Evolutionary conservation across 2,888 invertebrate genomes (phyloP).

Genomic region (Aphrophora alni): DNA sequence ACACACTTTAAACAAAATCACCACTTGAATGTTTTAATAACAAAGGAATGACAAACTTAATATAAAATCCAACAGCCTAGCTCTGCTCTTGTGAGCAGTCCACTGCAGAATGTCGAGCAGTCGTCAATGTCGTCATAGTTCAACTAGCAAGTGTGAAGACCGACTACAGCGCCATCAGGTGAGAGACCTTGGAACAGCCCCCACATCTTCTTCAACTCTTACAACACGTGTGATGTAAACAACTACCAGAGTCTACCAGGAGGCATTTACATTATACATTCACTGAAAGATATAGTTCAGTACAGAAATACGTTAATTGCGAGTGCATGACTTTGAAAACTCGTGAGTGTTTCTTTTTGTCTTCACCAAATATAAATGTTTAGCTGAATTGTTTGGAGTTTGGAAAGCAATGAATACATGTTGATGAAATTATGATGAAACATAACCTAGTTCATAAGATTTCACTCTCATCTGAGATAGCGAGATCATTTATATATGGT

Average conservation of each 20-base stretch:
- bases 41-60: background rate
- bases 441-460: background rate
- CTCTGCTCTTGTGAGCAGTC: background rate
- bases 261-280: background rate
- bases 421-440: background rate
- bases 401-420: background rate
- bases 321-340: background rate
- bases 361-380: background rate
- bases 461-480: no score
- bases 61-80: background rate
- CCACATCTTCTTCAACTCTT: background rate
- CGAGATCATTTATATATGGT: no score
- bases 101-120: background rate
- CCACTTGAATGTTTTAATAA: background rate
- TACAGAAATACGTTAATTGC: background rate
- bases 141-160: background rate
- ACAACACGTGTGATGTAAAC: background rate
- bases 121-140: background rate
- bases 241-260: background rate
- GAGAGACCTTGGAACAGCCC: background rate
- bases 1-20: background rate
- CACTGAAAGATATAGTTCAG: background rate
- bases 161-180: slow-evolving; percentile 1
- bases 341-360: background rate
- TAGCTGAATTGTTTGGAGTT: background rate